phyloP scores from a whole-genome alignment of 2,113 vertebrate genomes.

The Eptesicus fuscus region DNA sequence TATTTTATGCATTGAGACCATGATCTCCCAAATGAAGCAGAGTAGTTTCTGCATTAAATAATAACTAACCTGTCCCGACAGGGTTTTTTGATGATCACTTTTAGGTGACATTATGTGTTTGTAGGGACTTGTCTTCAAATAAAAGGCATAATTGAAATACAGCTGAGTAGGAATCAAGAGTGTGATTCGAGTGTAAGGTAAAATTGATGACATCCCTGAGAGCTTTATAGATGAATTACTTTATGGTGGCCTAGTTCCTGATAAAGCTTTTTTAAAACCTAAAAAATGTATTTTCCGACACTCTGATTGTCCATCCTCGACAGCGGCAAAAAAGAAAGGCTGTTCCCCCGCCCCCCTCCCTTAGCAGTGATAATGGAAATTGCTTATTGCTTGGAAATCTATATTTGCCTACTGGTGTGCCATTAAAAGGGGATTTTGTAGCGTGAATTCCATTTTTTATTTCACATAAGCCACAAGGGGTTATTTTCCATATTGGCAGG shows the following conservation, averaged over 20 bases:
- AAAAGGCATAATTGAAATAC: slow-evolving; percentile 48
- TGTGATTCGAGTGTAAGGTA: slow-evolving; percentile 46
- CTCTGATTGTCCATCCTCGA: not conserved
- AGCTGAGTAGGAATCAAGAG: not conserved
- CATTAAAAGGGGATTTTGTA: slow-evolving; percentile 54
- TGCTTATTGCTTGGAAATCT: slow-evolving; percentile 60
- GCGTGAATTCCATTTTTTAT: slow-evolving; percentile 28
- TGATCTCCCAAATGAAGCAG: slow-evolving; percentile 27
- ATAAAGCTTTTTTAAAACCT: slow-evolving; percentile 49
- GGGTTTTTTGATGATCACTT: slow-evolving; percentile 23
- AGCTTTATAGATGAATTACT: slow-evolving; percentile 50
- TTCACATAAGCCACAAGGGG: not conserved
- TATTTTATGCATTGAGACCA: slow-evolving; percentile 13
- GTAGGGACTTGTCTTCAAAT: slow-evolving; percentile 60
- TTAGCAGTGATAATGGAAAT: slow-evolving; percentile 26
- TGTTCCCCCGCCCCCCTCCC: not conserved
- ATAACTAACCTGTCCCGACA: slow-evolving; percentile 63
- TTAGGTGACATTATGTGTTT: slow-evolving; percentile 54
- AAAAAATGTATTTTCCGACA: slow-evolving; percentile 50
- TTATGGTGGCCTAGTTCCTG: slow-evolving; percentile 41
- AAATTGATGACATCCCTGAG: slow-evolving; percentile 26
- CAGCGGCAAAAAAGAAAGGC: not conserved
- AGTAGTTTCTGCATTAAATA: slow-evolving; percentile 70
- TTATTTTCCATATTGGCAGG: not conserved
- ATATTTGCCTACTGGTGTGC: slow-evolving; percentile 47